Percentiles rank a stretch among this genome's conserved stretches.
phyloP scores from a whole-genome alignment of 1,140 invertebrate genomes.

The Cydia amplana region DNA sequence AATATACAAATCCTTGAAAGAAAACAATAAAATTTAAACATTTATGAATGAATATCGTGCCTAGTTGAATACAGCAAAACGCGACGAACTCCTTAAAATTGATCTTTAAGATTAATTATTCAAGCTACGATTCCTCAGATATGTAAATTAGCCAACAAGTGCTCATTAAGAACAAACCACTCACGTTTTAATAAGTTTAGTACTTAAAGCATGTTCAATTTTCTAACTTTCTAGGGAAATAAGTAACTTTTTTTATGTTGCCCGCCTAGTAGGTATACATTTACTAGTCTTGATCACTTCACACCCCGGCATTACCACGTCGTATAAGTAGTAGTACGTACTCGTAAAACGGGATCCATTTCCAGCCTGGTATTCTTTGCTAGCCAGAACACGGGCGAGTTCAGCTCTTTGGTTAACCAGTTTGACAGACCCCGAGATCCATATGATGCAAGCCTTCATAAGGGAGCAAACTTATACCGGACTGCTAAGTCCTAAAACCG shows the following conservation, averaged over 20 bases:
- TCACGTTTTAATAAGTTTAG: background rate
- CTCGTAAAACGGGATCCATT: conserved; percentile 19
- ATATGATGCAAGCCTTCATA: background rate
- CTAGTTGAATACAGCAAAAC: background rate
- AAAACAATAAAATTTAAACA: background rate
- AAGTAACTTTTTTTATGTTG: background rate
- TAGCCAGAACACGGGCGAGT: background rate
- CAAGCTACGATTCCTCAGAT: background rate
- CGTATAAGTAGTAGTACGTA: conserved; percentile 24
- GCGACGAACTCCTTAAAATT: background rate
- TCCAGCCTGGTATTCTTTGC: background rate
- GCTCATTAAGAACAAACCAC: background rate
- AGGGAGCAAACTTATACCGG: background rate
- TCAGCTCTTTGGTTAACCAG: background rate
- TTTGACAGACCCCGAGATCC: background rate
- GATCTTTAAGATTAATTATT: conserved; percentile 6
- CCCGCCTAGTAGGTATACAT: background rate
- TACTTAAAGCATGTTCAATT: background rate
- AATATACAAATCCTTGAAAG: background rate
- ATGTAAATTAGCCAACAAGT: conserved; percentile 12
- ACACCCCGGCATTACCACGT: background rate
- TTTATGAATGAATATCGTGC: background rate
- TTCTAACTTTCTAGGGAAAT: background rate
- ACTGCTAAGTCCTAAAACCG: background rate
- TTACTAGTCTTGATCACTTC: background rate